Evolutionary conservation across 2,797 vertebrate genomes (phyloP), one percentile per base, ranked within the genome.

Genomic region (Falco peregrinus): DNA sequence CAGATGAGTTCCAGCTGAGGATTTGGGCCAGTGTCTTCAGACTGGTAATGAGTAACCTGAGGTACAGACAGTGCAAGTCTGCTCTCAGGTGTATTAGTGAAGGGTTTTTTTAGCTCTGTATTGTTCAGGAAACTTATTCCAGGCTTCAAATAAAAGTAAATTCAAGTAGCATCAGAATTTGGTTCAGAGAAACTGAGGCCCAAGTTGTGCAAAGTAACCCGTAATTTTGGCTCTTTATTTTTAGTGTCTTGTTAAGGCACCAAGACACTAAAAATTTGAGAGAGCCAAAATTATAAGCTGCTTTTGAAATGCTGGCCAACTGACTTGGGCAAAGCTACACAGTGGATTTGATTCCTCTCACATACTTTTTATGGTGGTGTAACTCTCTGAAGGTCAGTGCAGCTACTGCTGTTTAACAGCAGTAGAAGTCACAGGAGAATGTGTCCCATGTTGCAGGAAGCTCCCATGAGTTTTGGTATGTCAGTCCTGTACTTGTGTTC

Each of bases 141-240:
- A 74, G 53, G 9, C 41, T 95, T 92, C 37, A 93, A 16, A 80
- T 93, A 35, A 25, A 81, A 87, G 19, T 39, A 83, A 92, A 20
- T 89, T 68, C 60, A 89, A 94, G 82, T 87, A 84, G 61, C 67
- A 68, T 63, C 90, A 94, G 88, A 82, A 92, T 65, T 83, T 83
- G 15, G 48, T 84, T 51, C 64, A 71, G 84, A 95, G 92, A 95
- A 95, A 96, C 78, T 90, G 91, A 95, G 95, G 81, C 71, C 48
- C 86, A 78, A 94, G 47, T 65, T 82, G 29, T 70, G 47, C 59
- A 87, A 89, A 96, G 73, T 61, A 95, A 86, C 87, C 89, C 91
- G 73, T 93, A 96, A 96, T 96, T 96, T 93, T 95, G 88, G 70
- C 74, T 96, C 92, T 90, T 60, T 96, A 95, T 96, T 96, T 96